Conservation (phyloP, 1,140 invertebrate genomes). For the Lycorma delicatula region DNA sequence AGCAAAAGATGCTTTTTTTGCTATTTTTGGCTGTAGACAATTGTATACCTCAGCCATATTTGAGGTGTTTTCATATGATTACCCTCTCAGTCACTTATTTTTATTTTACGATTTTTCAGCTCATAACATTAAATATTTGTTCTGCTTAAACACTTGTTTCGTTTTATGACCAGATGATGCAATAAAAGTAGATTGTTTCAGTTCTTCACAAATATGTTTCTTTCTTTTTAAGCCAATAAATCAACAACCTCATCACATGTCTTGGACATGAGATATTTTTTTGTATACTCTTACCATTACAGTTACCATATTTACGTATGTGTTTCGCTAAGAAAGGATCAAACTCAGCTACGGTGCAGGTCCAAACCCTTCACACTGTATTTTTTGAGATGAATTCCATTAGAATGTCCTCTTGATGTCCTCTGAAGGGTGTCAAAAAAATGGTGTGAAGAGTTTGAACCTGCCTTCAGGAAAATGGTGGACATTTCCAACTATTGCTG, state of each 20-base stretch:
- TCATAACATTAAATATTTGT: too few species aligned
- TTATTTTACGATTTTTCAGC: background rate
- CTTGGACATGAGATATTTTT: slow-evolving; percentile 33
- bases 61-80: slow-evolving; percentile 35
- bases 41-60: slow-evolving; percentile 28
- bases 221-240: slow-evolving; percentile 27
- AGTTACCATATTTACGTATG: slow-evolving; percentile 32
- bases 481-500: too few species aligned
- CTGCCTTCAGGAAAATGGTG: too few species aligned
- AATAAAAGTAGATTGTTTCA: slow-evolving; percentile 20
- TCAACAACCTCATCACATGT: slow-evolving; percentile 35
- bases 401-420: too few species aligned
- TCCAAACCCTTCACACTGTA: too few species aligned
- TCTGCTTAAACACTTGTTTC: background rate
- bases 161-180: background rate
- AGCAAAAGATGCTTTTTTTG: slow-evolving; percentile 20
- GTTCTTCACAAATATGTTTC: slow-evolving; percentile 15
- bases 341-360: too few species aligned
- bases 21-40: slow-evolving; percentile 19
- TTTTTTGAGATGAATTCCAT: too few species aligned
- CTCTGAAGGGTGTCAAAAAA: too few species aligned
- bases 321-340: slow-evolving; percentile 34
- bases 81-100: slow-evolving; percentile 32
- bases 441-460: too few species aligned
- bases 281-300: slow-evolving; percentile 28